Base-by-base conservation (phyloP, 2,888 invertebrate genomes). In the Ernsta delagoae region DNA sequence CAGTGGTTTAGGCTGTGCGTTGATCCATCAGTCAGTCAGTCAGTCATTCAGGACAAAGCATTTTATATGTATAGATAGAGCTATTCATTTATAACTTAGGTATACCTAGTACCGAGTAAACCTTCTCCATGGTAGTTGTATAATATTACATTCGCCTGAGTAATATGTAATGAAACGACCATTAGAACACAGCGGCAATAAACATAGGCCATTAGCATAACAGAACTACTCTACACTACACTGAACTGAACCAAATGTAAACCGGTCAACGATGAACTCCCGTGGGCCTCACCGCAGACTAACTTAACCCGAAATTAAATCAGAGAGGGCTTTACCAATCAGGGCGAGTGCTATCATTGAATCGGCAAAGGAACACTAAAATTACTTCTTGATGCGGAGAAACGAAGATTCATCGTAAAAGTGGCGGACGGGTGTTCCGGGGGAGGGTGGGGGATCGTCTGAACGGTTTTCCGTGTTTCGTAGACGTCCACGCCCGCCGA, bases 321-420 rank as follows among this genome's bases (percentile, higher is more conserved):
- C 92, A 92, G 90, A 91, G 92, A 90, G 91, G 87, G 90, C 87
- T 91, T 89, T 89, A 91, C 92, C 92, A 93, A 92, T 93, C 92
- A 92, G 85, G 83, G 82, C 92, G 92, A 93, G 92, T 93, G 92
- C 91, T 93, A 92, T 92, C 93, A 92, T 92, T 92, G 92, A 92
- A 92, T 92, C 92, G 92, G 90, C 87, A 90, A 92, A 92, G 90
- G 90, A 92, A 93, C 92, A 92, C 92, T 92, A 92, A 92, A 92
- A 92, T 92, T 92, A 92, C 92, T 93, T 92, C 92, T 92, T 92
- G 92, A 92, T 92, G 90, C 91, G 90, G 89, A 90, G 92, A 92
- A 92, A 92, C 92, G 92, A 93, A 92, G 92, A 93, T 92, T 92
- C 92, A 92, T 92, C 92, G 92, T 93, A 92, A 92, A 92, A 92